A percentile compares a stretch with the other conserved stretches of the same genome.
These are phyloP conservation scores for Seriola dumerili DNA, from an alignment of 2,113 vertebrate species.

Conservation along the genomic window DNA sequence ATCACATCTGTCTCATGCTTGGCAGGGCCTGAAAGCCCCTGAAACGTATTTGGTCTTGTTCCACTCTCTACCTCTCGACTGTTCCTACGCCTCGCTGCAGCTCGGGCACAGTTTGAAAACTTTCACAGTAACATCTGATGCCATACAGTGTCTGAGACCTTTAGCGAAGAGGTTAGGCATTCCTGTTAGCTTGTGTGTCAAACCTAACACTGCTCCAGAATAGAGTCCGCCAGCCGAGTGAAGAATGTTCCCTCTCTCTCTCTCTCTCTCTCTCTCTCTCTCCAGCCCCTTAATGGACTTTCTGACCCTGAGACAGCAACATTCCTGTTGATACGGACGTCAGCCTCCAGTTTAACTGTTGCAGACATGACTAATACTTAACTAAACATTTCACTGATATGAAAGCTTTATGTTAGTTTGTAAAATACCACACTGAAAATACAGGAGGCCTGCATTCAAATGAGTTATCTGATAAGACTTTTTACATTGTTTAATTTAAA, in stretches of 20 bases:
- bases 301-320: conserved; percentile 62
- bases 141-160: conserved; percentile 42
- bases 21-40: conserved; percentile 52
- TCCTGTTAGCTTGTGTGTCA: conserved; percentile 72
- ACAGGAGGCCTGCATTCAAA: background rate
- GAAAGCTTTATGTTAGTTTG: conserved; percentile 6
- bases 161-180: conserved; percentile 73
- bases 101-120: conserved; percentile 41
- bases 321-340: conserved; percentile 47
- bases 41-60: conserved; percentile 43
- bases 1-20: conserved; percentile 50
- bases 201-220: conserved; percentile 67
- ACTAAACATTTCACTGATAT: conserved; percentile 48
- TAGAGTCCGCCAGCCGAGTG: conserved; percentile 48
- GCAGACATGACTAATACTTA: conserved; percentile 25
- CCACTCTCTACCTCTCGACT: conserved; percentile 38
- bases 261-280: conserved; percentile 37
- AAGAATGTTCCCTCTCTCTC: conserved; percentile 62
- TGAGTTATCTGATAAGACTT: background rate
- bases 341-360: conserved; percentile 25
- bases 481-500: background rate
- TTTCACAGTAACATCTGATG: conserved; percentile 73
- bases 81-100: conserved; percentile 23
- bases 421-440: conserved; percentile 27
- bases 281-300: conserved; percentile 43